Evolutionary conservation across 2,888 invertebrate genomes (phyloP), one percentile per base, ranked within the genome.

Genomic region (Ceriagrion tenellum): DNA sequence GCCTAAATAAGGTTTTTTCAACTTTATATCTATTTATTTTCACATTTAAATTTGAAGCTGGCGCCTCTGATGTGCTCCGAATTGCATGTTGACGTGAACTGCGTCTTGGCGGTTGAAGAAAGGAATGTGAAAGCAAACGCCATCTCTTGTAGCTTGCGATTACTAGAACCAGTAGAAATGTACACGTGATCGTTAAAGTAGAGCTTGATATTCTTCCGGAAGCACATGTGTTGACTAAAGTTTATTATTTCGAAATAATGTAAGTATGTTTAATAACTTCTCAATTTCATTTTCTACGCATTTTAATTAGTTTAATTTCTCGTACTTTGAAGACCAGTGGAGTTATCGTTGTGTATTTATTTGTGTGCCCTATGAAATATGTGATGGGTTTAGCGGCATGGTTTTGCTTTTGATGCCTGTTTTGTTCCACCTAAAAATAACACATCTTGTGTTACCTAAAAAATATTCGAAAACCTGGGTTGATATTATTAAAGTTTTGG

Each of bases 351-450:
- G 13, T 23, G 63, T 23, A 69, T 20, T 93, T 69, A 69, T 55
- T 69, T 18, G 20, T 93, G 16, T 47, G 26, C 10, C 69, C n/a
- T 4, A 12, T 93, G 55, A 93, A 93, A 93, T 93, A 93, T 93
- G 93, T 69, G 93, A 93, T 93, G 93, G 93, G 40, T 93, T 93
- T 63, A 69, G 93, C 93, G 93, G 93, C 93, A 93, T 93, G 93
- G 93, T 93, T 93, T 93, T 63, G 93, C 40, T 93, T 93, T 93
- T 95, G 95, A 95, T 95, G 90, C 95, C 95, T 95, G 95, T 95
- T 95, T 96, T 95, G 95, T 95, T 95, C 91, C 90, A 69, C 95
- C 96, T 96, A 96, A 95, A 96, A 96, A 96, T 96, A 96, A 95
- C 95, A 95, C 93, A 90, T 95, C 95, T 95, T 93, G 93, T 95